Evolutionary conservation across 2,113 vertebrate genomes (phyloP).

Genomic region (Myrmecobius fasciatus): DNA sequence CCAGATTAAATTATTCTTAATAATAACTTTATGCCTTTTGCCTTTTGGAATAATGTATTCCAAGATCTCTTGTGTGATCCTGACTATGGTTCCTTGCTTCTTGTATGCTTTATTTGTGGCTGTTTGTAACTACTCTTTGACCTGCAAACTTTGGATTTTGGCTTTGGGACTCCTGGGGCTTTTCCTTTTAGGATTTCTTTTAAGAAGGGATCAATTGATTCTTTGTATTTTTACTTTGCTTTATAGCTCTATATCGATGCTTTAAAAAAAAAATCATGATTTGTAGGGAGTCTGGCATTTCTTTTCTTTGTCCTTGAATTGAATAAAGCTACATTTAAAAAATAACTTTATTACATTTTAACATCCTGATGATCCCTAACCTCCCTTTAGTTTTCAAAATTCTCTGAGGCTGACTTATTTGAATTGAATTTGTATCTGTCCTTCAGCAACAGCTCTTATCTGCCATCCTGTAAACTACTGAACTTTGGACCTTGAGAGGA

Average conservation of each 20-base stretch:
- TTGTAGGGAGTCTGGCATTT: background rate
- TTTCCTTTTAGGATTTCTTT: too few species aligned
- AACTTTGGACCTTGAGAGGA: background rate
- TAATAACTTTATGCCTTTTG: too few species aligned
- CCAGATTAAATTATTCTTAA: too few species aligned
- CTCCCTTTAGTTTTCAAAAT: background rate
- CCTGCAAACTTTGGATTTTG: too few species aligned
- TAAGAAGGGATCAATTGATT: background rate
- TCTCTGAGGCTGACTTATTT: background rate
- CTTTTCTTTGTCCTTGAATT: background rate
- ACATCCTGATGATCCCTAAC: background rate
- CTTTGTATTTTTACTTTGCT: background rate
- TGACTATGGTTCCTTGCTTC: too few species aligned
- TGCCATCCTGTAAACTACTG: background rate
- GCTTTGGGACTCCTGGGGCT: too few species aligned
- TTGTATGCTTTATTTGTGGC: too few species aligned
- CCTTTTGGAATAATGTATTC: too few species aligned
- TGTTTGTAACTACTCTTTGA: too few species aligned
- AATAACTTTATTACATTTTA: background rate
- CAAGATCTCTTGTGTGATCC: too few species aligned
- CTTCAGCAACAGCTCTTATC: background rate
- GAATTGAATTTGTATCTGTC: background rate
- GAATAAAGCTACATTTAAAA: background rate
- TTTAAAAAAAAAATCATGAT: background rate
- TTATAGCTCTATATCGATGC: background rate